Conservation (phyloP, 1,140 invertebrate species). For the Orchestia grillus region DNA sequence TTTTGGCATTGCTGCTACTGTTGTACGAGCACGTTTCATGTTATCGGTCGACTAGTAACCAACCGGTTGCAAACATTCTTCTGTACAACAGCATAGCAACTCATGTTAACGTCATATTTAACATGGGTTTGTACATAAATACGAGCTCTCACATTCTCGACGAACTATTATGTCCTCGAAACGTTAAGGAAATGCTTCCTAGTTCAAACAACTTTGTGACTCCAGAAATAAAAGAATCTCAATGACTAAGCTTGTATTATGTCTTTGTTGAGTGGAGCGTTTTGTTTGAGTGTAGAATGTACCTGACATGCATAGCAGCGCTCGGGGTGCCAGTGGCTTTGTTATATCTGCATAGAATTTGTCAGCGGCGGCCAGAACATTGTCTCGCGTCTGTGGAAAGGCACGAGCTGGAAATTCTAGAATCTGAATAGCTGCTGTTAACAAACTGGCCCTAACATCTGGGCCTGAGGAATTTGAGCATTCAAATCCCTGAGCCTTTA, state of each 20-base stretch:
- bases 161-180: not conserved
- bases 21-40: not conserved
- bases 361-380: not conserved
- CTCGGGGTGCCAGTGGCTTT: not conserved
- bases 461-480: not conserved
- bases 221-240: not conserved
- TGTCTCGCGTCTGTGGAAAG: not conserved
- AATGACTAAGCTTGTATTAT: not conserved
- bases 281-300: conserved; percentile 13
- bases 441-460: not conserved
- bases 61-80: not conserved
- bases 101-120: no score
- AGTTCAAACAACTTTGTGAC: not conserved
- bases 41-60: not conserved
- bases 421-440: not conserved
- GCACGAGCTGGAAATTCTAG: conserved; percentile 29
- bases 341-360: not conserved
- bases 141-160: not conserved
- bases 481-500: not conserved
- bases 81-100: not conserved
- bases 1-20: not conserved
- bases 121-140: no score
- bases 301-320: conserved; percentile 4
- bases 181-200: not conserved
- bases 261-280: not conserved